A percentile compares a stretch with the other conserved stretches of the same genome.
These are phyloP conservation scores for Dallia pectoralis DNA, from an alignment of 2,797 vertebrate genomes.

Conservation along the genomic window DNA sequence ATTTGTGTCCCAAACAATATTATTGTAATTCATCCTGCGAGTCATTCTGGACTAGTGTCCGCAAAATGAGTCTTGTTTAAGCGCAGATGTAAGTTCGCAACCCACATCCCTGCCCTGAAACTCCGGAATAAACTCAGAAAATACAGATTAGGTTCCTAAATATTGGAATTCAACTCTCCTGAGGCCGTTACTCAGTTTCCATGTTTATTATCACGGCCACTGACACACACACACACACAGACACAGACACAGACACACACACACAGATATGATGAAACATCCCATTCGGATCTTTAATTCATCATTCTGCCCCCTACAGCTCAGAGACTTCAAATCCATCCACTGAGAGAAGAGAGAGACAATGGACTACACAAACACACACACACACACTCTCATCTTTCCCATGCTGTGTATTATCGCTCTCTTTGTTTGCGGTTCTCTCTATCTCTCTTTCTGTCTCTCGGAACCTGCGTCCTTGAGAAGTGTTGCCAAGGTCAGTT, in stretches of 20 bases:
- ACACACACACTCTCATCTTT: conserved; percentile 17
- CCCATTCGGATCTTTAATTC: too few relatives aligned
- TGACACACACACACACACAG: background rate
- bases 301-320: too few relatives aligned
- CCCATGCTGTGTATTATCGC: conserved; percentile 9
- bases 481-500: background rate
- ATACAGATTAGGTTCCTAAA: too few relatives aligned
- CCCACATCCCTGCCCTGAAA: background rate
- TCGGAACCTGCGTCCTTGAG: too few relatives aligned
- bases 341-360: too few relatives aligned
- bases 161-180: background rate
- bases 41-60: too few relatives aligned
- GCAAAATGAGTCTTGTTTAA: background rate
- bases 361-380: background rate
- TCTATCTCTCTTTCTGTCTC: conserved; percentile 2
- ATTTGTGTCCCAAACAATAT: too few relatives aligned
- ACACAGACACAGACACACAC: conserved; percentile 15
- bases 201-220: background rate
- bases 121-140: background rate
- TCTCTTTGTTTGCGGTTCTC: conserved; percentile 5
- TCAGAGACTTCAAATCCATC: too few relatives aligned
- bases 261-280: background rate
- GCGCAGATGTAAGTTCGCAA: background rate
- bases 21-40: too few relatives aligned
- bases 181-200: background rate